Percentiles rank a stretch among this genome's conserved stretches.
These are phyloP conservation scores for Ursus arctos DNA, from an alignment of 2,113 vertebrate genomes.

Conservation along the genomic window DNA sequence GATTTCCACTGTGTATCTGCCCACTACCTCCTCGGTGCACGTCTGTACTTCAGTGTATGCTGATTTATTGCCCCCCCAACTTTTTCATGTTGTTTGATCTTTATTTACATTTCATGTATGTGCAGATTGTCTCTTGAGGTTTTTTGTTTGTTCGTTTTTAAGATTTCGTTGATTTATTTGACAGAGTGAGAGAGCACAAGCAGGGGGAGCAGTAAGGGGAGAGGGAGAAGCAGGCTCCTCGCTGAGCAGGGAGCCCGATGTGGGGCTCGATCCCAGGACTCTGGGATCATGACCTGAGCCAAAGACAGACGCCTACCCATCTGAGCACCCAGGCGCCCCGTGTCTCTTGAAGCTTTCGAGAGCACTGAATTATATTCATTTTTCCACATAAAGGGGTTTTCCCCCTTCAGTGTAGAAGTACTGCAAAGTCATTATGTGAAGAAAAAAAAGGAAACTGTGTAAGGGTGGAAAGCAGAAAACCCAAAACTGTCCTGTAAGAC, in stretches of 20 bases:
- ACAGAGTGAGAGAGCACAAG: no score
- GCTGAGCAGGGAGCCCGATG: no score
- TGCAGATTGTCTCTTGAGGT: not conserved
- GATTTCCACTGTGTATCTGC: not conserved
- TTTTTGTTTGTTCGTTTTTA: not conserved
- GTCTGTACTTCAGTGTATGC: not conserved
- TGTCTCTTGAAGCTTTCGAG: not conserved
- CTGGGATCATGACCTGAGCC: no score
- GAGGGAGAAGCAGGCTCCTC: no score
- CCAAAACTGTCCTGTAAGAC: not conserved
- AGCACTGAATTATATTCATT: not conserved
- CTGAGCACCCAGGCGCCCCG: no score
- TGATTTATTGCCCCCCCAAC: not conserved
- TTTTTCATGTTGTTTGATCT: not conserved
- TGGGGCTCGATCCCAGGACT: no score
- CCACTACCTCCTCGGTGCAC: fast-evolving
- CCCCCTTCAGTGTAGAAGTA: not conserved
- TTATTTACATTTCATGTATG: not conserved
- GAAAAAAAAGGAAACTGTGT: not conserved
- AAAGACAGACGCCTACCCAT: no score
- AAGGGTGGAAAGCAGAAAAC: not conserved
- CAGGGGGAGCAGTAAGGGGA: no score
- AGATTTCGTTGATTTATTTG: no score
- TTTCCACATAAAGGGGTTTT: not conserved
- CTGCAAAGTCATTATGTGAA: not conserved